phyloP scores from a whole-genome alignment of 2,888 invertebrate genomes.

The Acrobasis suavella region DNA sequence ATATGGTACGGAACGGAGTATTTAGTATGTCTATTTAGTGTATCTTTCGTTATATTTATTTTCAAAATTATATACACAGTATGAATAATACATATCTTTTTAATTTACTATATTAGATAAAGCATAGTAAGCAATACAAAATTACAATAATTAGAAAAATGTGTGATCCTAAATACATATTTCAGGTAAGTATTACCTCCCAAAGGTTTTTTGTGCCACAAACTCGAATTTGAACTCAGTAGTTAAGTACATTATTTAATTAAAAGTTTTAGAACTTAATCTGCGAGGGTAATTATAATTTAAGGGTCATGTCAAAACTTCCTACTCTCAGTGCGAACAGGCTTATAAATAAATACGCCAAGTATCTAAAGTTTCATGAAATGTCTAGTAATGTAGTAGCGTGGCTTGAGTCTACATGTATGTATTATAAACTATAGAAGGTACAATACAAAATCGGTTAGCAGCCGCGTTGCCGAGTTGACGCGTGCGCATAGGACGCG shows the following conservation, averaged over 20 bases:
- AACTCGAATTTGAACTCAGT: neutral
- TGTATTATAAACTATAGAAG: neutral
- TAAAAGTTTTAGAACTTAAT: neutral
- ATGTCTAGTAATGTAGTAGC: conserved; percentile 6
- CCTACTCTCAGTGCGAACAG: neutral
- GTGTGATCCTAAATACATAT: neutral
- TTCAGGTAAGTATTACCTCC: neutral
- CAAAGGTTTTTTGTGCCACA: neutral
- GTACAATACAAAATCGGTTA: conserved; percentile 27
- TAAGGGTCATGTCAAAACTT: conserved; percentile 2
- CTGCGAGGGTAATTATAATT: conserved; percentile 5
- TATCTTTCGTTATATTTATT: no score
- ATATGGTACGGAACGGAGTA: no score
- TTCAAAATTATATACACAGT: no score
- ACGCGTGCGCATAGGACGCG: conserved; percentile 40
- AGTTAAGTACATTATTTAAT: neutral
- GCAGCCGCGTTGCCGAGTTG: conserved; percentile 35
- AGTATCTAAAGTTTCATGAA: conserved; percentile 14
- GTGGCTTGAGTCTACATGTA: neutral
- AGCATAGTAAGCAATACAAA: no score
- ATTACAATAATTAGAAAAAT: no score
- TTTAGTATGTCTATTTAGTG: no score
- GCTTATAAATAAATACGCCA: neutral
- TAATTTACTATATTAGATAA: no score
- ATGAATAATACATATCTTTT: no score